Evolutionary conservation across 53 echinoderm and acorn worm genomes (phyloP), one percentile per base, ranked within the genome.

Genomic region (Holothuria leucospilota): DNA sequence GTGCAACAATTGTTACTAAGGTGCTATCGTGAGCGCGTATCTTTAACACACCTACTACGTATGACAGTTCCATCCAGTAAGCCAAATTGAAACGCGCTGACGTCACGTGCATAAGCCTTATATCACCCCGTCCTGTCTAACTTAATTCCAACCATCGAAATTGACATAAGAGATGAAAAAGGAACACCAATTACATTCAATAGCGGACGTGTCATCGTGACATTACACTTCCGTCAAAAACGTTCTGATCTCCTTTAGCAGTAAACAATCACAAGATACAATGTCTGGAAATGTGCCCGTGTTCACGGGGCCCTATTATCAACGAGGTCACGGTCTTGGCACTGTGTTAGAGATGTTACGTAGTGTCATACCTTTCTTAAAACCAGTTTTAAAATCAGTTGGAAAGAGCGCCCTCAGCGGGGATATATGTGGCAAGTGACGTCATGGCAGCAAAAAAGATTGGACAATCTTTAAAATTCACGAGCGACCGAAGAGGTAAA

Each of bases 171-270:
- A 77, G 87, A 70, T 42, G 92, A 78, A 9, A 78, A 59, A 4
- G 78, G 78, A 29, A 28, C 7, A 0, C 59, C 24, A 0, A 52
- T 78, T 0, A 11, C 78, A 56, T 78, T 78, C 27, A 20, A 24
- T 23, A 58, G 29, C 12, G 78, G 78, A 59, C 92, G 85, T 16
- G 82, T 92, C 23, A 85, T 90, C 56, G 66, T 65, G 63, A 90
- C 87, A 84, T 82, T 94, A 85, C 94, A 94, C 82, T 92, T 92
- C 88, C 75, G 93, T 29, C 81, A 72, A 68, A 77, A 61, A 79
- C 79, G 28, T 0, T 79, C 59, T 11, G 60, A 21, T 52, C 53
- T 41, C 21, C 51, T 73, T 39, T 89, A 92, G 41, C 30, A 89
- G 12, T 13, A 39, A 34, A 14, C 0, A 4, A 71, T 14, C 13